Percentiles rank a stretch among this genome's conserved stretches.
phyloP scores from a whole-genome alignment of 1,140 invertebrate species.

The Andricus grossulariae region DNA sequence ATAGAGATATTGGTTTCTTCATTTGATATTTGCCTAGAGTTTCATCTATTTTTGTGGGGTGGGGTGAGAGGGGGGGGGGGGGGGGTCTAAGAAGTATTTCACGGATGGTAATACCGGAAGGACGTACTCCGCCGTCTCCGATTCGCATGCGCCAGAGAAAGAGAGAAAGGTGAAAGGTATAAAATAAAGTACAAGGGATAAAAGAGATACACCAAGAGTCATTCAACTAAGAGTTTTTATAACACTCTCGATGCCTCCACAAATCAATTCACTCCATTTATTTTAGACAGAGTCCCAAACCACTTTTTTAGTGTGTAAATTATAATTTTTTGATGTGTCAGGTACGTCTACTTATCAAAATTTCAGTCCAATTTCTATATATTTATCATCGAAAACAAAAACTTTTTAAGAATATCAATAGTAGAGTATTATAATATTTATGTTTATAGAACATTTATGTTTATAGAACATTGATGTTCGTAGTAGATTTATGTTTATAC shows the following conservation, averaged over 20 bases:
- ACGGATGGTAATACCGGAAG: slow-evolving; percentile 21
- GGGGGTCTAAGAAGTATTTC: neutral
- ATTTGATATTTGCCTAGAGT: no score
- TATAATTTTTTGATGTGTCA: neutral
- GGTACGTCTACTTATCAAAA: neutral
- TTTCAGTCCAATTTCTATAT: no score
- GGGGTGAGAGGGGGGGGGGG: neutral
- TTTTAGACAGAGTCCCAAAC: neutral
- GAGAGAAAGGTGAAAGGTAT: slow-evolving; percentile 5
- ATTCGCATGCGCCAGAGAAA: slow-evolving; percentile 16
- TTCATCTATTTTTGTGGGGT: neutral
- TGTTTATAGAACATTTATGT: no score
- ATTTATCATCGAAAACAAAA: no score
- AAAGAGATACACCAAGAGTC: slow-evolving; percentile 43
- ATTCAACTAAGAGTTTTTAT: slow-evolving; percentile 24
- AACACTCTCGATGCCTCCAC: neutral
- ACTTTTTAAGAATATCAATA: no score
- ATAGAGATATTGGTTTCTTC: no score
- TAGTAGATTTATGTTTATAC: no score
- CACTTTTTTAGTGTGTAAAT: neutral
- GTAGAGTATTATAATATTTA: no score
- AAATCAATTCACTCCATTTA: slow-evolving; percentile 6
- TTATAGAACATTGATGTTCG: no score
- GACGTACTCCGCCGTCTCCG: neutral
- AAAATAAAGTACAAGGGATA: slow-evolving; percentile 7